These are phyloP conservation scores for Pelmatolapia mariae DNA, from an alignment of 2,113 vertebrate species.

Conservation along the genomic window DNA sequence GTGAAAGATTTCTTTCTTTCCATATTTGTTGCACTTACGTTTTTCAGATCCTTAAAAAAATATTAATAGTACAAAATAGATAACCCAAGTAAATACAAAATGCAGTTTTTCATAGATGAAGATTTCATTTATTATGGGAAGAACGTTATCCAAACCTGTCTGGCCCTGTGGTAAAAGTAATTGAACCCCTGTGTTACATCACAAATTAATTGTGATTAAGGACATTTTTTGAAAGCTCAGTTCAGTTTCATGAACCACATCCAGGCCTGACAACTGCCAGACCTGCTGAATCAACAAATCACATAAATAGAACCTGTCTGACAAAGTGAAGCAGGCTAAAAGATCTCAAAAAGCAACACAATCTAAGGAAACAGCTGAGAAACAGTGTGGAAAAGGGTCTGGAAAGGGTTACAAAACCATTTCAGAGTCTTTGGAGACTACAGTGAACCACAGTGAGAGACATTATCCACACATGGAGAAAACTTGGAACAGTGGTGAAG, in stretches of 20 bases:
- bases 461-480: not conserved
- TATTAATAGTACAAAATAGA: not conserved
- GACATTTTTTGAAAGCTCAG: not conserved
- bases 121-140: not conserved
- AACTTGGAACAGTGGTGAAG: not conserved
- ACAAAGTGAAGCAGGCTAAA: not conserved
- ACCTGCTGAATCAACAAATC: not conserved
- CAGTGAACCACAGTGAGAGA: not conserved
- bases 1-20: not conserved
- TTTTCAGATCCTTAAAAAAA: not conserved
- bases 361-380: not conserved
- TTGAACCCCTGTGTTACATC: not conserved
- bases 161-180: not conserved
- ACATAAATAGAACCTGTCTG: not conserved
- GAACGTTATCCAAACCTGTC: not conserved
- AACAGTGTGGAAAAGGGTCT: not conserved
- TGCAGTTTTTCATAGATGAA: not conserved
- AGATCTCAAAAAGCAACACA: not conserved
- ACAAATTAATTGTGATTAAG: not conserved
- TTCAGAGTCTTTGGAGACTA: not conserved
- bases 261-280: not conserved
- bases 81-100: not conserved
- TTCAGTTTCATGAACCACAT: not conserved
- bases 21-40: not conserved
- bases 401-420: not conserved